A percentile compares a stretch with the other conserved stretches of the same genome.
phyloP scores from a whole-genome alignment of 2,113 vertebrate genomes.

The Dicerorhinus sumatrensis region DNA sequence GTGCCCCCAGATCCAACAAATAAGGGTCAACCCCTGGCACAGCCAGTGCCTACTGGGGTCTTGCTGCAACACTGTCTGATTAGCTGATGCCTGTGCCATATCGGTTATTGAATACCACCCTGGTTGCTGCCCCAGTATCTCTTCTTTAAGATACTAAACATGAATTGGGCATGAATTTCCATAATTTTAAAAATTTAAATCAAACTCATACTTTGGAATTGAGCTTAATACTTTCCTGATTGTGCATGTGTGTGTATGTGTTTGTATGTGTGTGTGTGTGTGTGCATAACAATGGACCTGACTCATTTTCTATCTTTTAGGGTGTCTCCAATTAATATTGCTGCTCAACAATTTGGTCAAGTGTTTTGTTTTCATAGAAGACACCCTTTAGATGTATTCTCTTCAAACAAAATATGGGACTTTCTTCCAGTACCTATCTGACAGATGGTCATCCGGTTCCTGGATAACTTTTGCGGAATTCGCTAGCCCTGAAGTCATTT shows the following conservation, averaged over 20 bases:
- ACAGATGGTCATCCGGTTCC: slow-evolving; percentile 17
- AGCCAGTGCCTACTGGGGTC: neutral
- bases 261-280: neutral
- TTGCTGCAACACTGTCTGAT: neutral
- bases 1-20: neutral
- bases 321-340: neutral
- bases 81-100: neutral
- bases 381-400: neutral
- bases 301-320: neutral
- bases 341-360: neutral
- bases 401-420: neutral
- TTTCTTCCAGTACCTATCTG: neutral
- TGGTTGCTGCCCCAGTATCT: neutral
- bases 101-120: neutral
- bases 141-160: neutral
- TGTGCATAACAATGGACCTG: fast-evolving
- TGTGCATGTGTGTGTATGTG: neutral
- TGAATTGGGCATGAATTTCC: neutral
- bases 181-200: neutral
- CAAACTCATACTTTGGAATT: neutral
- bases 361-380: neutral
- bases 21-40: neutral
- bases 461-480: slow-evolving; percentile 5
- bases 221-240: neutral
- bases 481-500: neutral